Evolutionary conservation across 2,888 invertebrate species (phyloP).

Genomic region (Rosalia funebris): DNA sequence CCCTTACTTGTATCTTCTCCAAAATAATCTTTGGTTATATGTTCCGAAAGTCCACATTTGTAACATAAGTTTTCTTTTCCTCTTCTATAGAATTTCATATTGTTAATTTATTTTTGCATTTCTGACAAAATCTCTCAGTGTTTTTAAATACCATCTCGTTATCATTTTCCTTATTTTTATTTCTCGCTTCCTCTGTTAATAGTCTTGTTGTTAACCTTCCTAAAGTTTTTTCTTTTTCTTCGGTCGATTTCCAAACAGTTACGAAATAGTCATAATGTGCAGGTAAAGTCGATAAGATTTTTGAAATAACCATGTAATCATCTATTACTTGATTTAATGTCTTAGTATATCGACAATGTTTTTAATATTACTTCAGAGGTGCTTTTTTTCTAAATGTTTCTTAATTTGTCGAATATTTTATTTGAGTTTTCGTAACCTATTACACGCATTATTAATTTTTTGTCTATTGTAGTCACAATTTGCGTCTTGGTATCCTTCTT

Average conservation of each 20-base stretch:
- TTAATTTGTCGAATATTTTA: not conserved
- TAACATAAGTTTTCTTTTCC: not conserved
- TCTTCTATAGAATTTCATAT: not conserved
- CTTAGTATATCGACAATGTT: not conserved
- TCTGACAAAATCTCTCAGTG: not conserved
- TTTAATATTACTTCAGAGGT: not conserved
- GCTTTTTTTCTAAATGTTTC: conserved; percentile 1
- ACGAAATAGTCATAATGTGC: not conserved
- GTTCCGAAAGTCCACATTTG: not conserved
- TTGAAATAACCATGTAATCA: conserved; percentile 7
- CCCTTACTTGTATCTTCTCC: not conserved
- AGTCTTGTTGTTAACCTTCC: not conserved
- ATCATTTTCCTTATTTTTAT: not conserved
- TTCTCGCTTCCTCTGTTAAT: not conserved
- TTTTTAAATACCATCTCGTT: not conserved
- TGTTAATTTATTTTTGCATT: not conserved
- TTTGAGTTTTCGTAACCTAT: not conserved
- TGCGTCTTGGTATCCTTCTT: not conserved
- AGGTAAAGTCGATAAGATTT: conserved; percentile 1
- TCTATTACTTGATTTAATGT: conserved; percentile 7
- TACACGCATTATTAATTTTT: conserved; percentile 1
- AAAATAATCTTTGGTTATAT: not conserved
- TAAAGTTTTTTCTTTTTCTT: not conserved
- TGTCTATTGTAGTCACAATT: conserved; percentile 3
- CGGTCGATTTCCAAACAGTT: conserved; percentile 1